phyloP scores from a whole-genome alignment of 2,797 vertebrate genomes.

The Sebastes taczanowskii region DNA sequence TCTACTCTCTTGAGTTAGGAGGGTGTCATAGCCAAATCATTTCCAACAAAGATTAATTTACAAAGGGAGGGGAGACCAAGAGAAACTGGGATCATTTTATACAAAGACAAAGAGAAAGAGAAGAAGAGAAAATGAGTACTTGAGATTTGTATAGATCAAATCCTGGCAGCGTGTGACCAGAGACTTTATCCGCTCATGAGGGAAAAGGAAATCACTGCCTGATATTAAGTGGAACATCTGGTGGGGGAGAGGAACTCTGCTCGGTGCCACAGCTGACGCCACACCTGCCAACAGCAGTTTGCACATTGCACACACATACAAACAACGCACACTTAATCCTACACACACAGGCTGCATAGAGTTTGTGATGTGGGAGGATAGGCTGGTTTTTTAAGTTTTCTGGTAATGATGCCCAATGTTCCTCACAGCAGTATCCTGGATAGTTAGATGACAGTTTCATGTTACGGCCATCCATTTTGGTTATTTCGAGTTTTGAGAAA shows the following conservation, averaged over 20 bases:
- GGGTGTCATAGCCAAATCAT: constrained; percentile 28
- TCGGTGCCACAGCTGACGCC: constrained; percentile 26
- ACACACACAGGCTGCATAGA: background rate
- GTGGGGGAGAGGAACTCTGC: constrained; percentile 28
- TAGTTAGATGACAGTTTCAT: background rate
- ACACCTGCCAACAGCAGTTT: constrained; percentile 37
- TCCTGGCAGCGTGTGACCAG: constrained; percentile 24
- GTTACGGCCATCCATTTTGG: background rate
- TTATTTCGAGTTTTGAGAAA: background rate
- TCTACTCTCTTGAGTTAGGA: background rate
- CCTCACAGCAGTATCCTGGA: background rate
- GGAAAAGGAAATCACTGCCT: constrained; percentile 42
- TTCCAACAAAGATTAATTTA: constrained; percentile 37
- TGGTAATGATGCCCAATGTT: background rate
- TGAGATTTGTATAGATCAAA: constrained; percentile 25
- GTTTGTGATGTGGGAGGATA: background rate
- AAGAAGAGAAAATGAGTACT: constrained; percentile 31
- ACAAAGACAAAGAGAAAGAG: constrained; percentile 13
- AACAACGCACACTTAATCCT: background rate
- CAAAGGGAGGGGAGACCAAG: background rate
- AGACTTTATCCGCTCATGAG: constrained; percentile 28
- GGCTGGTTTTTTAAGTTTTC: background rate
- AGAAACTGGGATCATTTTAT: constrained; percentile 20
- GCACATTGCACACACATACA: background rate
- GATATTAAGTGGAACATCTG: constrained; percentile 57